Percentiles rank a stretch among this genome's conserved stretches.
These are phyloP conservation scores for Irena cyanogastra DNA, from an alignment of 2,113 vertebrate genomes.

Conservation along the genomic window DNA sequence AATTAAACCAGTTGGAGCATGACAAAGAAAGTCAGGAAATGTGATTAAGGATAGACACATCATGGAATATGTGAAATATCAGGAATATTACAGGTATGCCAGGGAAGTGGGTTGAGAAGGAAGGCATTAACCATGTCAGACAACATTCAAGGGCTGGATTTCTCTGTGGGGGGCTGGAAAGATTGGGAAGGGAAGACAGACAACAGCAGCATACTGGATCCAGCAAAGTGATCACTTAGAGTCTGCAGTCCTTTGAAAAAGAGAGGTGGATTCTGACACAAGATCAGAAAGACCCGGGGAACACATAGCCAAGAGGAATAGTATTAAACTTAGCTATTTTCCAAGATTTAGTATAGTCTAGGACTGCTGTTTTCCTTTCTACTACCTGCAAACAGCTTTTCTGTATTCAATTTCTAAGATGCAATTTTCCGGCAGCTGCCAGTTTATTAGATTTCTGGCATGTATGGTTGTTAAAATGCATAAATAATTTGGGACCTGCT, in stretches of 20 bases:
- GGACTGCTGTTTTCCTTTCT: background rate
- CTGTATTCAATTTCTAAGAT: slow-evolving; percentile 6
- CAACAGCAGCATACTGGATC: background rate
- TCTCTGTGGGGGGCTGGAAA: background rate
- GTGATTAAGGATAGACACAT: background rate
- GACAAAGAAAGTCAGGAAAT: background rate
- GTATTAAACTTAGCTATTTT: background rate
- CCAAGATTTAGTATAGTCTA: background rate
- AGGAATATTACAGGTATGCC: background rate
- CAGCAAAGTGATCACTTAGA: background rate
- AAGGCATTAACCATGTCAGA: background rate
- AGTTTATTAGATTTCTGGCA: slow-evolving; percentile 24
- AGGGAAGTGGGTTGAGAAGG: background rate
- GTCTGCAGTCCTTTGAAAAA: background rate
- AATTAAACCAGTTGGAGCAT: background rate
- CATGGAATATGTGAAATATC: background rate
- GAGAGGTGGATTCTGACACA: background rate
- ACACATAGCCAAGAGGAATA: background rate
- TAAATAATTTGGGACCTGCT: slow-evolving; percentile 1
- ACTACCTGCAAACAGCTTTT: background rate
- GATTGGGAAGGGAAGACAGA: background rate
- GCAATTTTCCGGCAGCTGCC: background rate
- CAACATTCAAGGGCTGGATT: background rate
- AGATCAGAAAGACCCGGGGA: background rate
- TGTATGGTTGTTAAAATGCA: background rate